Evolutionary conservation across 2,797 vertebrate genomes (phyloP), one percentile per base, ranked within the genome.

Genomic region (Picus viridis): DNA sequence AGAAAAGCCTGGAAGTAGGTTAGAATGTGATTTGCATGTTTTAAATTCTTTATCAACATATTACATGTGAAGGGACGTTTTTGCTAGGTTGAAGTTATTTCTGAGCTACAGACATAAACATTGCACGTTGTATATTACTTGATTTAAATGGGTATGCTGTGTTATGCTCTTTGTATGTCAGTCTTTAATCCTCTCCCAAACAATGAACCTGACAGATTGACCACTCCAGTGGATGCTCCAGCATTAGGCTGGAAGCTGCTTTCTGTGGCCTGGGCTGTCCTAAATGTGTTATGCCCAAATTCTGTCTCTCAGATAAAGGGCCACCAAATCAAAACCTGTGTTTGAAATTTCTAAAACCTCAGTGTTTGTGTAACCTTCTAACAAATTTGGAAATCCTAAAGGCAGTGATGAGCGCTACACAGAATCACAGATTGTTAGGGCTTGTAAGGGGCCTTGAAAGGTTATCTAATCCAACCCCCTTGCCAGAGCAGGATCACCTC

Each of bases 41-140:
- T 90, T 45, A 27, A 87, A 8, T 71, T 3, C 12, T 69, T 30
- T 54, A 3, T 45, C 22, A 10, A 76, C 29, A 13, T 32, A n/a
- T 3, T 43, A 18, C 13, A 18, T 13, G 1, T 2, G 2, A 57
- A 29, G 45, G 34, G 10, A 56, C 6, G 2, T 18, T 24, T 80
- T 36, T 45, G 6, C 63, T 41, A 2, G 12, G 20, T 9, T 30
- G 15, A 8, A 45, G 24, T 26, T 83, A 29, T 29, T 82, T 11
- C 43, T 84, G 67, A 68, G 30, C 36, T 10, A 1, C 43, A 72
- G 54, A 36, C 11, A 6, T 19, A 0, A 67, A 12, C 12, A 1
- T 5, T 0, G 1, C 11, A 0, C 5, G 53, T n/a, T 14, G 4
- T 17, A 2, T 15, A 7, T 58, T 10, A 19, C 12, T 20, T 7